Evolutionary conservation across 2,888 invertebrate genomes (phyloP), one percentile per base, ranked within the genome.

Genomic region (Noctua pronuba): DNA sequence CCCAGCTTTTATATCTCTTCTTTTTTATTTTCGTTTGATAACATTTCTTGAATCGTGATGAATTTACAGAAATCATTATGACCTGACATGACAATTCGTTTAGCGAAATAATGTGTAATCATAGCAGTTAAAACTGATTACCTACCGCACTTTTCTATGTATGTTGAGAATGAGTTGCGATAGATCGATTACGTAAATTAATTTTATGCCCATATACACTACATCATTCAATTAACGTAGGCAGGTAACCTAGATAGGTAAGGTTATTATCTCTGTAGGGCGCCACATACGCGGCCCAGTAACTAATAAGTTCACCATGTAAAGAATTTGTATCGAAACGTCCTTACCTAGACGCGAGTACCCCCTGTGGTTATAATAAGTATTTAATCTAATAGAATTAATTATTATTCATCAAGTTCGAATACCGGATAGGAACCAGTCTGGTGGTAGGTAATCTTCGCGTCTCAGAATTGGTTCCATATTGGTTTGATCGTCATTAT

Each of bases 371-470:
- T 82, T 90, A 87, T 92, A 89, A 92, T 92, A 88, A 89, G 86
- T 84, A 83, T 79, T 80, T 86, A 91, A 90, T 90, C 80, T 91
- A 92, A 93, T 92, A 90, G 82, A 92, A 91, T 90, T 92, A 92
- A 92, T 93, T 91, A 93, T 93, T 92, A 90, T 91, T 91, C 90
- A 90, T 87, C 67, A 77, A 80, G 38, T 87, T 88, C 79, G 84
- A 85, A 91, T 92, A 89, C 92, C 93, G 91, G 93, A 92, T 93
- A 83, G 89, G 85, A 93, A 92, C 93, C 92, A 91, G 93, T 92
- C 91, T 89, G 73, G 86, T 89, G 71, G 86, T 88, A 90, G 68
- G 86, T 89, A 90, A 91, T 91, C 89, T 91, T 88, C 85, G 86
- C 87, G 88, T 88, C 87, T 77, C 69, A 80, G 75, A 86, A 86